Base-by-base conservation (phyloP, 2,888 invertebrate genomes). In the Pemphredon lugubris region DNA sequence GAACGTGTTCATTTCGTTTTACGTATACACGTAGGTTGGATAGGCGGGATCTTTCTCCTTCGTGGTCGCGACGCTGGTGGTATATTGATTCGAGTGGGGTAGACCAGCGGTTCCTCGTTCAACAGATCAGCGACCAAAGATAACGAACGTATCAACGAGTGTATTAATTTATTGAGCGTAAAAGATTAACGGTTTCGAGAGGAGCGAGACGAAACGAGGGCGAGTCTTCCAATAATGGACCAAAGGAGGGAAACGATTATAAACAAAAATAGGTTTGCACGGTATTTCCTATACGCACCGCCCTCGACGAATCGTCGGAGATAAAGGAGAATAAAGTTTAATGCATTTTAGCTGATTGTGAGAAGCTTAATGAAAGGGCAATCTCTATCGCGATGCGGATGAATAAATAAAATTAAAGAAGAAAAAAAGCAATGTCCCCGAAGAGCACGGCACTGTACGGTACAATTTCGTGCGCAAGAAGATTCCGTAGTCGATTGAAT, bases 401-500 rank as follows among this genome's bases (percentile, higher is more conserved):
- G 37, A 37, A 34, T 54, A 51, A 59, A 60, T 73, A 70, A 73
- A 73, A 73, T 70, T 70, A 70, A 58, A 59, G 34, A 26, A 9
- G n/a, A 59, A 63, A 50, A n/a, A n/a, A n/a, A n/a, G n/a, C n/a
- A 70, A 32, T 42, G 65, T 70, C 72, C 64, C 64, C 50, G 47
- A 70, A 73, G 71, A 55, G 50, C 54, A 61, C 26, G 34, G 32
- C 55, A 45, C 21, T 53, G 63, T 37, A 54, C 13, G 42, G 50
- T 44, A 59, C 39, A 51, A 72, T 73, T 45, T 42, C 59, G 55
- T 18, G 70, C 65, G 64, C 64, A 64, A 69, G 53, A 61, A 73
- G 72, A 73, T 70, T 70, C 64, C 51, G 11, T 48, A 54, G 59
- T 70, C 70, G 72, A 73, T 73, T 73, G 72, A 73, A 73, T 73